A percentile compares a stretch with the other conserved stretches of the same genome.
phyloP scores from a whole-genome alignment of 2,113 vertebrate genomes.

The Scomber scombrus region DNA sequence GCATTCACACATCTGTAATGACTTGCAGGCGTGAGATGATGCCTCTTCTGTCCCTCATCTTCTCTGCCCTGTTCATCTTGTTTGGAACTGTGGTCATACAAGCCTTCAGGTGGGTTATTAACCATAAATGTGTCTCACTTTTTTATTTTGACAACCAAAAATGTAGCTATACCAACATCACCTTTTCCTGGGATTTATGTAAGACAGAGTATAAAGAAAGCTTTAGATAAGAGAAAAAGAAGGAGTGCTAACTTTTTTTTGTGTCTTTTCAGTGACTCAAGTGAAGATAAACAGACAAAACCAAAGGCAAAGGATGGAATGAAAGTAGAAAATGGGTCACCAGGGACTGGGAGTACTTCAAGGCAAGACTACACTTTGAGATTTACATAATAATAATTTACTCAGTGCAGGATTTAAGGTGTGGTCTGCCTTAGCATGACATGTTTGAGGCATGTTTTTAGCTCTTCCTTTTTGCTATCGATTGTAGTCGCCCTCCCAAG shows the following conservation, averaged over 20 bases:
- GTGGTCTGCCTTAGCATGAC: no score
- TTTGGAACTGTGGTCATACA: conserved; percentile 96
- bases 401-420: not conserved
- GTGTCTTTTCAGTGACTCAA: conserved; percentile 88
- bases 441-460: not conserved
- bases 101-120: conserved; percentile 90
- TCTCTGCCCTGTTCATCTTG: conserved; percentile 96
- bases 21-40: conserved; percentile 95
- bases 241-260: not conserved
- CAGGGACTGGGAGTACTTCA: conserved; percentile 74
- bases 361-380: conserved; percentile 63
- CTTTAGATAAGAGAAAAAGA: not conserved
- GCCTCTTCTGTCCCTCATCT: conserved; percentile 95
- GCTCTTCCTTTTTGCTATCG: not conserved
- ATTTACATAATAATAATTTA: not conserved
- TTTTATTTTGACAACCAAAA: not conserved
- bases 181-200: not conserved
- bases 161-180: conserved; percentile 11
- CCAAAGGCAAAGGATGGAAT: conserved; percentile 87
- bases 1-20: conserved; percentile 4
- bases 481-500: conserved; percentile 88
- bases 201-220: not conserved
- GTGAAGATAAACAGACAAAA: conserved; percentile 88
- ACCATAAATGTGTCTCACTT: not conserved
- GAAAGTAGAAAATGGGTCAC: conserved; percentile 83